Conservation (phyloP, 2,113 vertebrate genomes). For the Arenaria interpres region DNA sequence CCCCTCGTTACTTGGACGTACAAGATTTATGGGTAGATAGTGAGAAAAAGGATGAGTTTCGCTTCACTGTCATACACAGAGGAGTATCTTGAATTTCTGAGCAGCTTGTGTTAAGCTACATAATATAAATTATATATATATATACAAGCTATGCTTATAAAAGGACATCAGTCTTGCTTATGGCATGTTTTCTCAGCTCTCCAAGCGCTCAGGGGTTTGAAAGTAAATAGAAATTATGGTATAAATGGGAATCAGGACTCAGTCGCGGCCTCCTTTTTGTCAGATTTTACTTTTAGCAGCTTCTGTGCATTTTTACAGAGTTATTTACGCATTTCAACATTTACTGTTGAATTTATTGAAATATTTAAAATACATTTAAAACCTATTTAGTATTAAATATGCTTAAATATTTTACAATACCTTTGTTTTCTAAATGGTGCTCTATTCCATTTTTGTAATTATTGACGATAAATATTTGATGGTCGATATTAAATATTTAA, state of each 20-base stretch:
- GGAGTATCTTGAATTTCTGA: not conserved
- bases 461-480: not conserved
- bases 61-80: rapidly evolving
- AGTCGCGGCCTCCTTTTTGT: not conserved
- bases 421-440: not conserved
- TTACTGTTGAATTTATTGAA: not conserved
- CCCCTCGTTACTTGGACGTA: rapidly evolving
- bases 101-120: not conserved
- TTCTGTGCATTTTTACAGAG: not conserved
- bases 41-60: not conserved
- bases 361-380: not conserved
- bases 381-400: not conserved
- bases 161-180: not conserved
- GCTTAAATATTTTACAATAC: not conserved
- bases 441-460: not conserved
- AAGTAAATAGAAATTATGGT: not conserved
- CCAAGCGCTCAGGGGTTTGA: too few relatives aligned
- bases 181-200: not conserved
- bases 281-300: not conserved
- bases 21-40: not conserved
- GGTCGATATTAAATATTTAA: not conserved
- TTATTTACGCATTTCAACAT: not conserved
- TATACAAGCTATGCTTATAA: not conserved
- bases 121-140: not conserved
- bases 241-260: not conserved